Base-by-base conservation (phyloP, 2,113 vertebrate genomes). In the Columbina picui region DNA sequence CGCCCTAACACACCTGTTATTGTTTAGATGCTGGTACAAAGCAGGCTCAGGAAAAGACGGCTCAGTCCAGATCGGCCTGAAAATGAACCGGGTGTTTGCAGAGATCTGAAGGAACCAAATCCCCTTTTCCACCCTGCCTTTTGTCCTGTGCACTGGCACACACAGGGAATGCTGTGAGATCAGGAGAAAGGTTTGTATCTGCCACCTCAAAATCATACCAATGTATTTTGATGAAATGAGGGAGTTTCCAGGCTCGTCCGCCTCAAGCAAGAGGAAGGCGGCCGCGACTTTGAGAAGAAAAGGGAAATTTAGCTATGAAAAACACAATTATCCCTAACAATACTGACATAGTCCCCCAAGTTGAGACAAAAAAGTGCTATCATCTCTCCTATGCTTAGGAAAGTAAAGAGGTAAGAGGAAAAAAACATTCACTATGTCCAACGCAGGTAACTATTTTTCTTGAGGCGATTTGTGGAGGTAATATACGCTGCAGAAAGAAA, bases 391-490 rank as follows among this genome's bases (percentile, higher is more conserved):
- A 6, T 12, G 34, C 59, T 84, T 34, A 63, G 56, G 36, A 79
- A 87, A 63, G 38, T 6, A 29, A 59, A 53, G 71, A 65, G 49
- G 21, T 25, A n/a, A 47, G 43, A 89, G 45, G 52, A 45, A 63
- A 67, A 75, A 87, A 45, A 1, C 38, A 81, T 43, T 77, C 36
- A 22, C 3, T 14, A 47, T 52, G 80, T 56, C 77, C 69, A 77
- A 80, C n/a, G 18, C 80, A 81, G 30, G 77, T 84, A 93, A 60
- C 87, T 96, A 53, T 89, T 90, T 95, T 95, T 97, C 90, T 93
- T 30, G 80, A 96, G 95, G 95, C 90, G 59, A 78, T 84, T 96
- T 60, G 74, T 43, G 94, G 94, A 96, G 97, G 96, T 76, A 86
- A 96, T 85, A 84, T 8, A 92, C 16, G 4, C 89, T 55, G 96